A percentile compares a stretch with the other conserved stretches of the same genome.
Conservation (phyloP, 2,797 vertebrate genomes). For the Rhinichthys osculus region DNA sequence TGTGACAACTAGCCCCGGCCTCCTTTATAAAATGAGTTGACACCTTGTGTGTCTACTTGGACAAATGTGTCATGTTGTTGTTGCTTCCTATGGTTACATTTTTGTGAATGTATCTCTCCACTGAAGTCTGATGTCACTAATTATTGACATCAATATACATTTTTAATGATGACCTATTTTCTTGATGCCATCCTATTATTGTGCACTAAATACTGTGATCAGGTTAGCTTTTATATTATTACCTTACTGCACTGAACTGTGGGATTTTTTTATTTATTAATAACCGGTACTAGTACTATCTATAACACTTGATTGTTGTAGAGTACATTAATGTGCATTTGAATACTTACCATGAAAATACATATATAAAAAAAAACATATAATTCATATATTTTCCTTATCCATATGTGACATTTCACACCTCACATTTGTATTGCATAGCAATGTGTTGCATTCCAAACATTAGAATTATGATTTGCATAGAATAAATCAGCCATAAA, state of each 20-base stretch:
- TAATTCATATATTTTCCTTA: neutral
- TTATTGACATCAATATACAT: slow-evolving; percentile 18
- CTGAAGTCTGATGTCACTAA: neutral
- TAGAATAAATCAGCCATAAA: neutral
- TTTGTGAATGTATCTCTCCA: neutral
- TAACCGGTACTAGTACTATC: neutral
- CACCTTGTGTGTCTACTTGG: neutral
- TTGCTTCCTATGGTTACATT: neutral
- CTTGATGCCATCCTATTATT: neutral
- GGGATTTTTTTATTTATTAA: neutral
- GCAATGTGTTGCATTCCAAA: neutral
- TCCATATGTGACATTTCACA: neutral
- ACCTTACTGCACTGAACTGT: neutral
- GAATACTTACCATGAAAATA: neutral
- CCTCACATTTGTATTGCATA: neutral
- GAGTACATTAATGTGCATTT: neutral
- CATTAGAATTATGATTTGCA: neutral
- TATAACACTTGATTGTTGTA: neutral
- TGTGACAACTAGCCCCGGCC: neutral
- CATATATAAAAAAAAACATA: too few relatives aligned
- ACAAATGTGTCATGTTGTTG: neutral
- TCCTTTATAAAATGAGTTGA: neutral
- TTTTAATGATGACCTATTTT: slow-evolving; percentile 1
- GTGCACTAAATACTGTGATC: neutral
- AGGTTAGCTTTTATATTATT: neutral